phyloP scores from a whole-genome alignment of 2,113 vertebrate species.

The Perca fluviatilis region DNA sequence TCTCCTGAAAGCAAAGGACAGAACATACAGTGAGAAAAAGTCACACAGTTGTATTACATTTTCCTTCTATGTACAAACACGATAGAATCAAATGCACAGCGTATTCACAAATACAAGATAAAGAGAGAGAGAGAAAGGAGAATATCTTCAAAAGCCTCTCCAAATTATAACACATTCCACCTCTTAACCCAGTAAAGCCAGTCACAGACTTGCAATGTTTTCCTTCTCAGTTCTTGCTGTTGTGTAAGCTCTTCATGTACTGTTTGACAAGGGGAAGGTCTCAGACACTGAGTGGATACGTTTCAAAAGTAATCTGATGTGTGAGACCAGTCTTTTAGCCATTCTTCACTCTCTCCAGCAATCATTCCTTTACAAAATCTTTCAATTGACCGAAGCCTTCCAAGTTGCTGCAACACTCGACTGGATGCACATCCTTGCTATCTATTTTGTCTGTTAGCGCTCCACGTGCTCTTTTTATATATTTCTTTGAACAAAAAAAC shows the following conservation, averaged over 20 bases:
- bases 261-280: slow-evolving; percentile 10
- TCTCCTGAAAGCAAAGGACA: slow-evolving; percentile 1
- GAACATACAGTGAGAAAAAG: slow-evolving; percentile 1
- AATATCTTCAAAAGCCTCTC: slow-evolving; percentile 10
- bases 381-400: slow-evolving; percentile 15
- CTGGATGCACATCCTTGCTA: not conserved
- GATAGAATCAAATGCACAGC: not conserved
- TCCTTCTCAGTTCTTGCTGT: not conserved
- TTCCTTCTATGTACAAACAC: not conserved
- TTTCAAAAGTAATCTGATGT: slow-evolving; percentile 27
- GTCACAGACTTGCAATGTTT: not conserved
- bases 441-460: not conserved
- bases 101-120: not conserved
- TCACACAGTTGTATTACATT: not conserved
- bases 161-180: slow-evolving; percentile 31
- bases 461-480: not conserved
- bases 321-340: not conserved
- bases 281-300: not conserved
- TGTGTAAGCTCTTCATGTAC: not conserved
- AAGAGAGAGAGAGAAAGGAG: not conserved
- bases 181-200: slow-evolving; percentile 12
- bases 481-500: too few species aligned
- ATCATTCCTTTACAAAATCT: not conserved
- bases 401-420: not conserved
- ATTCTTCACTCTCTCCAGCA: not conserved